Evolutionary conservation across 2,113 vertebrate genomes (phyloP), one percentile per base, ranked within the genome.

Genomic region (Hepsetus odoe): DNA sequence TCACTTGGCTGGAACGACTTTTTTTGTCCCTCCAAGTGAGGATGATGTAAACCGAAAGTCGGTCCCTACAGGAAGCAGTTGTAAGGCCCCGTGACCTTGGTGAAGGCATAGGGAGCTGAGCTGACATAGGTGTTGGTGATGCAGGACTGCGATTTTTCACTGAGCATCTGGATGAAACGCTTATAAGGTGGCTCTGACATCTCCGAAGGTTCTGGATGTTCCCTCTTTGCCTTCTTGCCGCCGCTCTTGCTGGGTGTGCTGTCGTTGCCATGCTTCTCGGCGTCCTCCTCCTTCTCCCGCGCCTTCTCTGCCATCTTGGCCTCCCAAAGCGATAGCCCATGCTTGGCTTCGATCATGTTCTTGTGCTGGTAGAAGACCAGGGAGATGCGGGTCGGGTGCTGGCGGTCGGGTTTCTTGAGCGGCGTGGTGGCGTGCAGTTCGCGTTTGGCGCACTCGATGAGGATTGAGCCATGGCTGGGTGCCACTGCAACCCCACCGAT

Each of bases 331-430:
- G 96, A 94, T 88, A 98, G 87, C 24, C 97, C 96, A 0, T 99
- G 98, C 78, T 98, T 99, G 18, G 98, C 96, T 88, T 98, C 96
- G 14, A 96, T 98, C 94, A 99, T 90, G 82, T 94, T 99, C 91
- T 99, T 99, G 89, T 99, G 98, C 93, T 98, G 97, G 91, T 99
- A 99, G 85, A 99, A 98, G 64, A 99, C 98, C 26, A 99, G 94
- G 0, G 98, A 99, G 89, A 99, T 96, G 81, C 98, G 93, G 46
- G 95, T 95, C 74, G 98, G 97, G 59, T 94, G 93, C 53, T 92
- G 95, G 81, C 97, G 94, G 80, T 99, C 91, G 35, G 98, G 98
- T 2, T 96, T 94, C 85, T 96, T 97, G 22, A 99, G 76, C 0
- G 96, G 96, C 0, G 98, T 99, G 0, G 98, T 99, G 26, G 98